A percentile compares a stretch with the other conserved stretches of the same genome.
These are phyloP conservation scores for Cheilosia soror DNA, from an alignment of 2,888 invertebrate genomes.

Conservation along the genomic window DNA sequence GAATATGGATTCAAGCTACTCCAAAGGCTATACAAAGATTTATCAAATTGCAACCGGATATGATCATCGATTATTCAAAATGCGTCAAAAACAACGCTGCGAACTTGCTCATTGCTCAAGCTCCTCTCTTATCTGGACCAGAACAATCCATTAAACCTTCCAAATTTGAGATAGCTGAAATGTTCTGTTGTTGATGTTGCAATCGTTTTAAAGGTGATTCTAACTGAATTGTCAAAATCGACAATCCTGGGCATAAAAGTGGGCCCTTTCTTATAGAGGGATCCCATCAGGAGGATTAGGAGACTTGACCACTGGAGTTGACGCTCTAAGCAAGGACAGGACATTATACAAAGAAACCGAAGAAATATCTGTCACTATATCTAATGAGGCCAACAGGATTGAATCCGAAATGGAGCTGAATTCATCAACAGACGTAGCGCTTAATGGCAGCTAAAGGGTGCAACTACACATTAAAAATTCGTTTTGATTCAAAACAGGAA, in stretches of 20 bases:
- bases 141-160: background rate
- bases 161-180: constrained; percentile 8
- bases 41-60: constrained; percentile 37
- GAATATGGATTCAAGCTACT: constrained; percentile 37
- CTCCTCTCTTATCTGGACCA: background rate
- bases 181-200: constrained; percentile 18
- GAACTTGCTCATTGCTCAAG: constrained; percentile 11
- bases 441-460: too few species aligned
- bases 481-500: too few species aligned
- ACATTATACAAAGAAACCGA: constrained; percentile 22
- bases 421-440: background rate
- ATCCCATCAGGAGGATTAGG: background rate
- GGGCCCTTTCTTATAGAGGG: background rate
- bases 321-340: background rate
- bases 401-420: background rate
- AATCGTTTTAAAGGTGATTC: constrained; percentile 14
- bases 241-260: too few species aligned
- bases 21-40: constrained; percentile 61
- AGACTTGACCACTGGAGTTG: constrained; percentile 12
- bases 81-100: constrained; percentile 29
- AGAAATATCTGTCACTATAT: background rate
- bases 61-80: constrained; percentile 41
- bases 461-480: too few species aligned
- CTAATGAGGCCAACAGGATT: background rate
- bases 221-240: constrained; percentile 7